Percentiles rank a stretch among this genome's conserved stretches.
Evolutionary conservation across 2,797 vertebrate genomes (phyloP).

Genomic region (Hypotaenidia philippensis): DNA sequence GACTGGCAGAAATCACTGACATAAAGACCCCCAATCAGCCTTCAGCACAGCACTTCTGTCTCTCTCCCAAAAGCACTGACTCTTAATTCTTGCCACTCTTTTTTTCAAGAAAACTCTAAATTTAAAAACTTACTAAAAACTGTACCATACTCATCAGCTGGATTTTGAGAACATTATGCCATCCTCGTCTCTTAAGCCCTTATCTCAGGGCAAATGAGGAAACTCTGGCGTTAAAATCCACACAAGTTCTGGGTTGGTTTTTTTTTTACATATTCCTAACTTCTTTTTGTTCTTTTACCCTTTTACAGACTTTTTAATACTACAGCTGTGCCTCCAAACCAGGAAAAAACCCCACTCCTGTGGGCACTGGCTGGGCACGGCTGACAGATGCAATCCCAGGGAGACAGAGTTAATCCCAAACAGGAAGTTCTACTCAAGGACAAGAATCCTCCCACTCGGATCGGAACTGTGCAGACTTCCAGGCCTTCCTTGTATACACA

Average conservation of each 20-base stretch:
- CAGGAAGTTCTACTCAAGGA: constrained; percentile 26
- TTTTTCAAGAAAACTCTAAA: background rate
- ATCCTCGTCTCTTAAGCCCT: background rate
- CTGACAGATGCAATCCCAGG: background rate
- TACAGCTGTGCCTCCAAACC: background rate
- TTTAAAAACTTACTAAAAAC: background rate
- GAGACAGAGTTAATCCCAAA: background rate
- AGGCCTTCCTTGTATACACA: background rate
- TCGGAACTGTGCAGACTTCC: background rate
- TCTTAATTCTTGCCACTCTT: background rate
- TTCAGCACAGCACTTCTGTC: background rate
- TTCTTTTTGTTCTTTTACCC: background rate
- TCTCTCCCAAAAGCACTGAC: background rate
- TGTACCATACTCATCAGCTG: background rate
- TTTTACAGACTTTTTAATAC: background rate
- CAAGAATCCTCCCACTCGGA: background rate
- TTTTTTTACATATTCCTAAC: background rate
- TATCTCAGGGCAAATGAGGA: background rate
- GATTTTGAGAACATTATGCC: background rate
- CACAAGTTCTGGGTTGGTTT: no score
- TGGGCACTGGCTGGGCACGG: background rate
- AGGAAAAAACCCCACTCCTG: rapidly evolving
- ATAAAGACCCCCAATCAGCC: background rate
- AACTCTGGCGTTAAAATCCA: background rate
- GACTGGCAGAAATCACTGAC: background rate